A percentile compares a stretch with the other conserved stretches of the same genome.
These are phyloP conservation scores for Mirza zaza DNA, from an alignment of 2,113 vertebrate genomes.

Conservation along the genomic window DNA sequence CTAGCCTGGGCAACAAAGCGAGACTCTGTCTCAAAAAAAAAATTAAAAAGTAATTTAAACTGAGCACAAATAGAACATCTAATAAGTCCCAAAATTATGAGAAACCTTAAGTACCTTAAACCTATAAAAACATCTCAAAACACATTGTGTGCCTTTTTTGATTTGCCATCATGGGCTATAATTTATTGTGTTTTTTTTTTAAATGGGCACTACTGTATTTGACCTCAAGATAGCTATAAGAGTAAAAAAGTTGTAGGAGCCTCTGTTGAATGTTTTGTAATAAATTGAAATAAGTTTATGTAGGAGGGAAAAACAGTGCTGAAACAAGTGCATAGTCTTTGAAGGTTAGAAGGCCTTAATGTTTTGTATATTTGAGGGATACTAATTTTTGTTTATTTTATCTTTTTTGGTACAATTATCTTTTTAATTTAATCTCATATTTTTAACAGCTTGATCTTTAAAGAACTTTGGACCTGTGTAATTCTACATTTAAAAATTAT, in stretches of 20 bases:
- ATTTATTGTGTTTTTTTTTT: not conserved
- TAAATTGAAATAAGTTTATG: not conserved
- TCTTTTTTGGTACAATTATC: not conserved
- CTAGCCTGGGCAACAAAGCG: too few species aligned
- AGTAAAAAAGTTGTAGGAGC: not conserved
- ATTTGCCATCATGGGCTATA: not conserved
- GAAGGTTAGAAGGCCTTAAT: not conserved
- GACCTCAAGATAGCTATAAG: not conserved
- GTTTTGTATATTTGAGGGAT: not conserved
- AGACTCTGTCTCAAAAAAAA: too few species aligned
- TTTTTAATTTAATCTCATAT: not conserved
- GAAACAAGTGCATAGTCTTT: constrained; percentile 3
- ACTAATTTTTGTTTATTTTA: not conserved
- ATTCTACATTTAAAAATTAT: not conserved
- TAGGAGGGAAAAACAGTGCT: not conserved
- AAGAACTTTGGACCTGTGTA: not conserved
- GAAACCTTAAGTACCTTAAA: not conserved
- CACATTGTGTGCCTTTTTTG: constrained; percentile 22
- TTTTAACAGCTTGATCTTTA: not conserved
- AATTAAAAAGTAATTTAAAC: not conserved
- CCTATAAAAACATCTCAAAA: constrained; percentile 7
- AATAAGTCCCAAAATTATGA: constrained; percentile 52
- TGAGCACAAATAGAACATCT: constrained; percentile 15
- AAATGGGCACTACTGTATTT: not conserved
- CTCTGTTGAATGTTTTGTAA: not conserved